Conservation (phyloP, 2,113 vertebrate species). For the Myotis yumanensis region DNA sequence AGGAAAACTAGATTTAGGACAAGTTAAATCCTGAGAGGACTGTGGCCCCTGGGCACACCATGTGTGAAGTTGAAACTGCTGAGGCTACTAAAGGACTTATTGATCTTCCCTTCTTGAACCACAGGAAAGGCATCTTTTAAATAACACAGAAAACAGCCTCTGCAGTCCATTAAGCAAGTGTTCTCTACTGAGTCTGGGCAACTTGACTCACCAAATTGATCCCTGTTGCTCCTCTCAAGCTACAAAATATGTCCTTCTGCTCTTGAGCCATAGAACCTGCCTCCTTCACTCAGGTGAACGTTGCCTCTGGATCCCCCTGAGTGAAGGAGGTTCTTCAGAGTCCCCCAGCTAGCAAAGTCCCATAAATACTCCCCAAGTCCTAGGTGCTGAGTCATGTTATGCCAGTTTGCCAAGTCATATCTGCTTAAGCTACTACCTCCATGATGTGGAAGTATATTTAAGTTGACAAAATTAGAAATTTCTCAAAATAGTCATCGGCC, state of each 20-base stretch:
- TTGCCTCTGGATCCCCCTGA: not conserved
- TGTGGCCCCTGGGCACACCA: not conserved
- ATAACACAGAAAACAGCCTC: not conserved
- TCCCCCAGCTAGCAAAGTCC: not conserved
- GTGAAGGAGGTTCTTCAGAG: not conserved
- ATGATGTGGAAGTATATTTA: not conserved
- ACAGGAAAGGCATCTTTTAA: not conserved
- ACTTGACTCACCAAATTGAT: not conserved
- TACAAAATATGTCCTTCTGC: not conserved
- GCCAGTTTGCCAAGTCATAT: not conserved
- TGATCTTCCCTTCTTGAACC: not conserved
- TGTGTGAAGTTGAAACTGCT: not conserved
- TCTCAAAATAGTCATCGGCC: not conserved
- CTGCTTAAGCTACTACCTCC: not conserved
- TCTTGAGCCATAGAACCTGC: not conserved
- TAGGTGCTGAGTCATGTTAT: not conserved
- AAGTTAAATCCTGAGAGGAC: not conserved
- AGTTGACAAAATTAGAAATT: not conserved
- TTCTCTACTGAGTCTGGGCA: not conserved
- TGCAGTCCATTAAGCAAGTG: not conserved
- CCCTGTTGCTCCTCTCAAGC: not conserved
- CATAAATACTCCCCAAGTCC: not conserved
- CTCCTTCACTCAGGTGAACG: not conserved
- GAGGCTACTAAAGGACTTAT: not conserved
- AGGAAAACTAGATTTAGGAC: not conserved